Evolutionary conservation across 2,888 invertebrate species (phyloP).

Genomic region (Coecobrya sp.): DNA sequence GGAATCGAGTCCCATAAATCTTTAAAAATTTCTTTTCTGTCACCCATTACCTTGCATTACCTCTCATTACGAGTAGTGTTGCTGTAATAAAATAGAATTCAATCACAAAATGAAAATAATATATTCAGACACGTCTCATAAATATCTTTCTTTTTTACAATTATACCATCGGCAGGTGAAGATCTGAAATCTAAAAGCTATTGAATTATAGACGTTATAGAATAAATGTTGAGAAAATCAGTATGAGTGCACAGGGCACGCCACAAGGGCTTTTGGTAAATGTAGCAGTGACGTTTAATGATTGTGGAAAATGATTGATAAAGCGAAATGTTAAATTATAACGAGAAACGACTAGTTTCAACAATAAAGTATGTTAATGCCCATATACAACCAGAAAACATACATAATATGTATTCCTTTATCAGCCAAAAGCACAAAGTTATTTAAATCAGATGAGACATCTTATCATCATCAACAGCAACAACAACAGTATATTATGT

Average conservation of each 20-base stretch:
- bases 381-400: constrained; percentile 3
- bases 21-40: constrained; percentile 65
- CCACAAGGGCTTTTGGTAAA: background rate
- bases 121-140: background rate
- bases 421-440: background rate
- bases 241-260: background rate
- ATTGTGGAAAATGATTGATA: constrained; percentile 44
- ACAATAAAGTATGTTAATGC: constrained; percentile 42
- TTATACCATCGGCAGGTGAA: background rate
- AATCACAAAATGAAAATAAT: constrained; percentile 47
- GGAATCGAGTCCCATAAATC: constrained; percentile 65
- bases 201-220: too few species aligned
- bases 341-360: constrained; percentile 49
- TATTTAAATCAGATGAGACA: constrained; percentile 21
- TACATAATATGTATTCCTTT: background rate
- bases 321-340: constrained; percentile 49
- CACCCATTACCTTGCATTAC: constrained; percentile 33
- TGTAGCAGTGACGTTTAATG: background rate
- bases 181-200: background rate
- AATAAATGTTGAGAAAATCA: background rate
- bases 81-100: constrained; percentile 40
- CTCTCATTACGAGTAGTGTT: constrained; percentile 38
- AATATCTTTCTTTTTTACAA: background rate
- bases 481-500: background rate
- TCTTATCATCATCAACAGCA: constrained; percentile 21